These are phyloP conservation scores for Brachionus asplanchnoidis DNA, from an alignment of 1,140 invertebrate species.

Conservation along the genomic window DNA sequence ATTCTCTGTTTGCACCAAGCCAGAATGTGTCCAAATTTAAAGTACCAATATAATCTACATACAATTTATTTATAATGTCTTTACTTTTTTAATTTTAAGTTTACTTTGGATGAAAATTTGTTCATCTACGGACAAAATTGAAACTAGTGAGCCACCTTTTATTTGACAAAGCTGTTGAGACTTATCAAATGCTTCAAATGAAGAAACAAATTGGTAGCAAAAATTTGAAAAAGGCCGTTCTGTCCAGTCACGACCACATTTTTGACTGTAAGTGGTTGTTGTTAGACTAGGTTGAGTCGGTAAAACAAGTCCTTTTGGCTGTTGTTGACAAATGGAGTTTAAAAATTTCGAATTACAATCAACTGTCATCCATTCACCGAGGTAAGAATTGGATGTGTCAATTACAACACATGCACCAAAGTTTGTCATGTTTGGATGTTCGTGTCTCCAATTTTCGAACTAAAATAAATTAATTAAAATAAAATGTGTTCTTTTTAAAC, in stretches of 20 bases:
- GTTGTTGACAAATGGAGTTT: not conserved
- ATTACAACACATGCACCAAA: not conserved
- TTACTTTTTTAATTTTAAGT: not conserved
- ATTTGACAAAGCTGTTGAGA: not conserved
- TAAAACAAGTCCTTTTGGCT: not conserved
- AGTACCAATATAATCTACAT: not conserved
- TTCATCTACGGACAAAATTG: slow-evolving; percentile 5
- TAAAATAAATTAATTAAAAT: slow-evolving; percentile 9
- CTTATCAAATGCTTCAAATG: not conserved
- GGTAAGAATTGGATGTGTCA: not conserved
- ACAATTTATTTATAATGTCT: not conserved
- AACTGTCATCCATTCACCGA: slow-evolving; percentile 35
- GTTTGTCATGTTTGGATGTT: slow-evolving; percentile 18
- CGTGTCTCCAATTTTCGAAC: slow-evolving; percentile 27
- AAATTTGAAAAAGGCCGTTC: slow-evolving; percentile 36
- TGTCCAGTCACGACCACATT: slow-evolving; percentile 2
- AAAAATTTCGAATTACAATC: not conserved
- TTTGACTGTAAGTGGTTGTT: slow-evolving; percentile 15
- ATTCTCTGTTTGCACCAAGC: slow-evolving; percentile 24
- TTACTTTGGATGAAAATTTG: slow-evolving; percentile 38
- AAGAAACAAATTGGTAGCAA: slow-evolving; percentile 11
- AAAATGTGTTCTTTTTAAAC: no score
- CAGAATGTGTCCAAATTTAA: slow-evolving; percentile 20
- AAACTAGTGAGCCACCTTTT: slow-evolving; percentile 17
- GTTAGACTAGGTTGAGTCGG: not conserved